These are phyloP conservation scores for Verasper variegatus DNA, from an alignment of 2,113 vertebrate species.

Conservation along the genomic window DNA sequence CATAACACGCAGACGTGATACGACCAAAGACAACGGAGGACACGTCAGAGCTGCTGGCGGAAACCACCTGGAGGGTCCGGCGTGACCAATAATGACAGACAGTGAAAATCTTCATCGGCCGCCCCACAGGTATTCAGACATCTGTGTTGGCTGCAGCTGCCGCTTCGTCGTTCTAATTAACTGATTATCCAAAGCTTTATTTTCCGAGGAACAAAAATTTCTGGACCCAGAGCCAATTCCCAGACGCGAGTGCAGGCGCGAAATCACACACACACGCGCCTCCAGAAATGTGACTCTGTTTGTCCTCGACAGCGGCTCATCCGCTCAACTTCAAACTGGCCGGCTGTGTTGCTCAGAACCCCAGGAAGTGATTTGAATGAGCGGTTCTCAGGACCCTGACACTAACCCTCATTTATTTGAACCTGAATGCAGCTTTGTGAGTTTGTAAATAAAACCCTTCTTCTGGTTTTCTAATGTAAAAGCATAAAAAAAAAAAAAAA, in stretches of 20 bases:
- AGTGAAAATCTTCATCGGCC: constrained; percentile 28
- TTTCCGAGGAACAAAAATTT: constrained; percentile 50
- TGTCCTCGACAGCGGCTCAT: neutral
- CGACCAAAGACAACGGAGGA: constrained; percentile 35
- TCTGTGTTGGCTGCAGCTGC: constrained; percentile 54
- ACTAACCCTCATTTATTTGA: neutral
- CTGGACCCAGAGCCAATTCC: constrained; percentile 26
- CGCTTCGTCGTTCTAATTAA: constrained; percentile 69
- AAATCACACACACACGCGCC: neutral
- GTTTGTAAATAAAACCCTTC: neutral
- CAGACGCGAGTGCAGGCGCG: neutral
- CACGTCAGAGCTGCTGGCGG: constrained; percentile 43
- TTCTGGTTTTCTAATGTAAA: neutral
- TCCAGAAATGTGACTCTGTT: neutral
- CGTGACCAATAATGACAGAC: constrained; percentile 50
- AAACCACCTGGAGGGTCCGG: constrained; percentile 37
- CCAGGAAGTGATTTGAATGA: neutral
- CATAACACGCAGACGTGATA: constrained; percentile 40
- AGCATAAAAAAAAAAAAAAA: neutral
- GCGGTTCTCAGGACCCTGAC: neutral
- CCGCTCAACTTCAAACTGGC: neutral
- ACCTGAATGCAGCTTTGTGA: neutral
- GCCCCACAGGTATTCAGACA: constrained; percentile 59
- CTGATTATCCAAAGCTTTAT: constrained; percentile 67
- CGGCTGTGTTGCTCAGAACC: neutral